A percentile compares a stretch with the other conserved stretches of the same genome.
These are phyloP conservation scores for Acanthopleura granulata DNA, from an alignment of 2,888 invertebrate genomes.

Conservation along the genomic window DNA sequence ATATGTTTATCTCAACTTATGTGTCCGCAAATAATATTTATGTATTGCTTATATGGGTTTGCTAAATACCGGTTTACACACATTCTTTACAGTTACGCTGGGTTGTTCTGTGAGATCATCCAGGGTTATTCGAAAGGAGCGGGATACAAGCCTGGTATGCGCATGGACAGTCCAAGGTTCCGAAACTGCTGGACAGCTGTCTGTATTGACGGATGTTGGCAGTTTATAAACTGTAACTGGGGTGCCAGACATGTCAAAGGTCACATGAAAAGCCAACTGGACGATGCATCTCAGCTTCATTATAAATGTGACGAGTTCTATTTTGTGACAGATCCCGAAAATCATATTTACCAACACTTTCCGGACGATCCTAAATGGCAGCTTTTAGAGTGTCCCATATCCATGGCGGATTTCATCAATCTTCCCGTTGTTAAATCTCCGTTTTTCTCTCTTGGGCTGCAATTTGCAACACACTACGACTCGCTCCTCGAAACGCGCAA, in stretches of 20 bases:
- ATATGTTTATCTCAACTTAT: no score
- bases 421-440: slow-evolving; percentile 71
- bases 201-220: slow-evolving; percentile 98
- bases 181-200: slow-evolving; percentile 99
- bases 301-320: slow-evolving; percentile 69
- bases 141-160: slow-evolving; percentile 92
- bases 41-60: no score
- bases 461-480: slow-evolving; percentile 57
- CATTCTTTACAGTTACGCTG: slow-evolving; percentile 83
- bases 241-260: slow-evolving; percentile 82
- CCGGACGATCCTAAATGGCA: slow-evolving; percentile 70
- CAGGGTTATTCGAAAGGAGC: slow-evolving; percentile 99
- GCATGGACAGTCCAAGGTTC: slow-evolving; percentile 75
- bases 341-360: slow-evolving; percentile 68
- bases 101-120: slow-evolving; percentile 97
- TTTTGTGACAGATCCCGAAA: slow-evolving; percentile 68
- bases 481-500: slow-evolving; percentile 59
- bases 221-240: slow-evolving; percentile 99
- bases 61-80: no score
- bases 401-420: slow-evolving; percentile 70
- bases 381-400: slow-evolving; percentile 70
- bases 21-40: no score
- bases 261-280: slow-evolving; percentile 21
- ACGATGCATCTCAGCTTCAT: slow-evolving; percentile 35
- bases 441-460: slow-evolving; percentile 68